Base-by-base conservation (phyloP, 2,888 invertebrate genomes). In the Eristalis arbustorum region DNA sequence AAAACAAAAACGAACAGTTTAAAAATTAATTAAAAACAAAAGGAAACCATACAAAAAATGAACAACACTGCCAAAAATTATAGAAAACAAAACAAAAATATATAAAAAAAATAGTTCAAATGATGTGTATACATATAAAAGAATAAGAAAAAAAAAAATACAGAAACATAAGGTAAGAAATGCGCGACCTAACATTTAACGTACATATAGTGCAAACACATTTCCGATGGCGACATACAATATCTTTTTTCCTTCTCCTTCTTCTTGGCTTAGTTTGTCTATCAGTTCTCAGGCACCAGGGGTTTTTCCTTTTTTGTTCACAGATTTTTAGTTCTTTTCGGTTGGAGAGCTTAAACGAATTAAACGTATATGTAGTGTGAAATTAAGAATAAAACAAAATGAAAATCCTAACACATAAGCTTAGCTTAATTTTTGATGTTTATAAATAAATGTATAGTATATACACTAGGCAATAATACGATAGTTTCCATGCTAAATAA, bases 61-160 rank as follows among this genome's bases (percentile, higher is more conserved):
- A 81, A 88, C 77, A 87, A 88, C 88, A 88, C 88, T 88, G 88
- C 88, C 88, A 88, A 88, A 88, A 88, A 88, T 82, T 73, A 68
- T 73, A 84, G 68, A 88, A 84, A 73, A 87, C 73, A 71, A 77
- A 80, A 68, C 75, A 77, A 82, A 74, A 81, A 57, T 82, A 66
- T 81, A 59, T 71, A 71, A 67, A 80, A 71, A 49, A 66, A 83
- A 80, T 80, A 85, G 80, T 88, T 88, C 84, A 88, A 88, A 88
- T 68, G 75, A 81, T 78, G 80, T 81, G 80, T 88, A 82, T 88
- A 88, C 80, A 84, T 80, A 79, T 77, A 88, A 81, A 28, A 56
- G 64, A 69, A 61, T 37, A 37, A 37, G 13, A 37, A 73, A 72
- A 81, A 68, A 79, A 42, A 56, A 59, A 42, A 57, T 75, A 80